phyloP scores from a whole-genome alignment of 1,140 invertebrate species.

The Calliopsis andreniformis region DNA sequence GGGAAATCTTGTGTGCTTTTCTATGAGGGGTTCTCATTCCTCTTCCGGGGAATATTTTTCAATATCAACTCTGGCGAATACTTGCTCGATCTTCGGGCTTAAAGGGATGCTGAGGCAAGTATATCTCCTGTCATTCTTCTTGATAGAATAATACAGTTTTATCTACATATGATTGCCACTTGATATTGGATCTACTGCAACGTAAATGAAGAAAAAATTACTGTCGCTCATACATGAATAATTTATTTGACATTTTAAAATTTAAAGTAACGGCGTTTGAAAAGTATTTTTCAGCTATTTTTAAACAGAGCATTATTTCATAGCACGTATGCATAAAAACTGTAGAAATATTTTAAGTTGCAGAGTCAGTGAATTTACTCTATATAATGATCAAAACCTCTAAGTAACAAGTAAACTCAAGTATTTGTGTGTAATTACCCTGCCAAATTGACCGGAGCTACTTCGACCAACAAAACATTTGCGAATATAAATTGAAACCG shows the following conservation, averaged over 20 bases:
- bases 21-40: conserved; percentile 8
- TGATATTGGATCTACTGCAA: too few species aligned
- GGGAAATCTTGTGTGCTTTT: conserved; percentile 38
- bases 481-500: neutral
- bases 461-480: neutral
- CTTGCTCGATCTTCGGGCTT: neutral
- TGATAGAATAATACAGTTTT: neutral
- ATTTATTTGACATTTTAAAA: too few species aligned
- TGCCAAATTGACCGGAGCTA: neutral
- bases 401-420: too few species aligned
- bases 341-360: too few species aligned
- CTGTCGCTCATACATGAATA: too few species aligned
- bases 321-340: too few species aligned
- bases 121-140: neutral
- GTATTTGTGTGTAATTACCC: neutral
- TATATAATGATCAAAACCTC: too few species aligned
- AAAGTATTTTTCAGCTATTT: too few species aligned
- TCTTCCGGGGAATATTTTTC: conserved; percentile 43
- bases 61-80: conserved; percentile 3
- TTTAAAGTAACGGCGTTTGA: too few species aligned
- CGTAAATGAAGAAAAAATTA: too few species aligned
- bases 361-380: too few species aligned
- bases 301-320: too few species aligned
- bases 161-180: neutral
- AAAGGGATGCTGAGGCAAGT: neutral